Base-by-base conservation (phyloP, 2,797 vertebrate genomes). In the Sebastes hubbsi region DNA sequence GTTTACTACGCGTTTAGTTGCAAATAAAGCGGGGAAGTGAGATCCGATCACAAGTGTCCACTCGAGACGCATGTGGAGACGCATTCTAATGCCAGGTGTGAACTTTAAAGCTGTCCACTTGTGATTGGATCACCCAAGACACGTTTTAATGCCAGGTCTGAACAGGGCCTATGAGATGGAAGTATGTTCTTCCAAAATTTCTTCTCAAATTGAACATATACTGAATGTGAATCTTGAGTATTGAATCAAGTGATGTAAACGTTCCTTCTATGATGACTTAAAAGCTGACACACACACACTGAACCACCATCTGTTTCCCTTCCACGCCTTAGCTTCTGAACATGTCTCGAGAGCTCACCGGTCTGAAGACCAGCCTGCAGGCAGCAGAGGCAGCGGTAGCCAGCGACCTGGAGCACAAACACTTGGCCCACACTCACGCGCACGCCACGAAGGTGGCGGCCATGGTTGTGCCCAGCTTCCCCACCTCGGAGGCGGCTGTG, bases 261-360 rank as follows among this genome's bases (percentile, higher is more conserved):
- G 20, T 60, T 70, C 20, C n/a, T 7, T 72, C 29, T 86, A 58
- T 68, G 8, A 61, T 68, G 8, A 64, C 32, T n/a, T 55, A 34
- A 64, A 80, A 22, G 18, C 60, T 66, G 14, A 77, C 8, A 77
- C 5, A 52, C 49, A 72, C 49, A 58, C 55, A 20, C 49, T 70
- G n/a, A 74, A 3, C 46, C 27, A 10, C 42, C 16, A 25, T 73
- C 60, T 86, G 76, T 54, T 68, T 32, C 46, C 25, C 52, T 63
- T 59, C 67, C 38, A 11, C 81, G 49, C 30, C 4, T 2, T 83
- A 99, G 99, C 95, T 99, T 76, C 94, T 99, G 88, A 99, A 99
- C 92, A 99, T 99, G 98, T 99, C 99, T 42, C 96, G 97, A 81
- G 99, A 99, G 91, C 96, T 99, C 78, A 98, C 96, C 18, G 97